These are phyloP conservation scores for Heliocidaris tuberculata DNA, from an alignment of 35 echinoderm and acorn worm species.

Conservation along the genomic window DNA sequence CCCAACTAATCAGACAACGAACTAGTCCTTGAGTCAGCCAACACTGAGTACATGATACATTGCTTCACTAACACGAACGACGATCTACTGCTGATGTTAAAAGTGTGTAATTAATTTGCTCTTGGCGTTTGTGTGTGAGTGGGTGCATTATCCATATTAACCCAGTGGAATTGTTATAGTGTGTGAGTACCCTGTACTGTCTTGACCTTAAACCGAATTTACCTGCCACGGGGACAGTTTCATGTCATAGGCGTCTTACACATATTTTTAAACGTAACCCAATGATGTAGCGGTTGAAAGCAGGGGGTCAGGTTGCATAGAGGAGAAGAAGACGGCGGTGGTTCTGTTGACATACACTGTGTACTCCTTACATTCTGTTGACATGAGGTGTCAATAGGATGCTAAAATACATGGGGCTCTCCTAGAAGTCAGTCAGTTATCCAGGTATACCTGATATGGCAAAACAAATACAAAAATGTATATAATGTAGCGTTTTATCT, in stretches of 20 bases:
- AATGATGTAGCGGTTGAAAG: not conserved
- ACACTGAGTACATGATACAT: not conserved
- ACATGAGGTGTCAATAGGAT: no score
- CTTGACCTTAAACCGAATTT: not conserved
- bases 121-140: not conserved
- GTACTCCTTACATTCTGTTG: no score
- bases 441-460: no score
- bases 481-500: no score
- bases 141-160: not conserved
- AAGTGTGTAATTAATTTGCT: not conserved
- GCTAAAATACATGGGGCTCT: no score
- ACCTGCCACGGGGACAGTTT: not conserved
- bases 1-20: constrained; percentile 15
- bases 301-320: no score
- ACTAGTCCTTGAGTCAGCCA: not conserved
- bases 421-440: no score
- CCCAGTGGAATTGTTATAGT: not conserved
- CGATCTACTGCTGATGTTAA: constrained; percentile 16
- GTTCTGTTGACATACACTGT: no score
- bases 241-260: not conserved
- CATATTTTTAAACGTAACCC: not conserved
- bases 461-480: no score
- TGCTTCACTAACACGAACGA: not conserved
- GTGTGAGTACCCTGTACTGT: not conserved
- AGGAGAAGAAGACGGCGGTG: no score